Conservation (phyloP, 2,113 vertebrate genomes). For the Fulmarus glacialis region DNA sequence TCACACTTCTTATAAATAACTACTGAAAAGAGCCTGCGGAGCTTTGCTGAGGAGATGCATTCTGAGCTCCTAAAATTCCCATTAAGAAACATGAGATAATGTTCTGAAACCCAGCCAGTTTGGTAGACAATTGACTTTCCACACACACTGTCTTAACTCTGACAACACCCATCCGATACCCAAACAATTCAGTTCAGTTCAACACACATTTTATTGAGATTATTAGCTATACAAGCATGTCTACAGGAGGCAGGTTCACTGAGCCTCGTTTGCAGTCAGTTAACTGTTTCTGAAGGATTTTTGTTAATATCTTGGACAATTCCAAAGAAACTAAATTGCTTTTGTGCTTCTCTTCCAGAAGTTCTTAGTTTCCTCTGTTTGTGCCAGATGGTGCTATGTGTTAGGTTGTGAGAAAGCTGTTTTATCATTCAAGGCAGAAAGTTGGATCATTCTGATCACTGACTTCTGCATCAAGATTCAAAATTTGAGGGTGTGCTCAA, state of each 20-base stretch:
- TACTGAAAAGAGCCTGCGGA: not conserved
- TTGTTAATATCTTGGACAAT: constrained; percentile 15
- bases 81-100: not conserved
- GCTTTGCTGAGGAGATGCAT: not conserved
- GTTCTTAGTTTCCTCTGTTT: constrained; percentile 15
- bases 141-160: not conserved
- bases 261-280: not conserved
- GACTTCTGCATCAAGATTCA: constrained; percentile 37
- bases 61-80: not conserved
- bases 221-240: not conserved
- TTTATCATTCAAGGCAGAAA: constrained; percentile 64
- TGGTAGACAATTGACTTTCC: not conserved
- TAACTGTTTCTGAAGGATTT: not conserved
- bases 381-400: constrained; percentile 62
- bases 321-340: not conserved
- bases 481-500: constrained; percentile 40
- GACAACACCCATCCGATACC: not conserved
- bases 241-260: not conserved
- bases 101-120: not conserved
- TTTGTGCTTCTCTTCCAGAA: constrained; percentile 50
- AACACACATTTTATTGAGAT: not conserved
- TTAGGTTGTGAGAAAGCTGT: constrained; percentile 52
- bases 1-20: not conserved
- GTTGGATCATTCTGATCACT: constrained; percentile 40
- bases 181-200: not conserved